phyloP scores from a whole-genome alignment of 2,113 vertebrate genomes.

The Forbesichthys papilliferus region DNA sequence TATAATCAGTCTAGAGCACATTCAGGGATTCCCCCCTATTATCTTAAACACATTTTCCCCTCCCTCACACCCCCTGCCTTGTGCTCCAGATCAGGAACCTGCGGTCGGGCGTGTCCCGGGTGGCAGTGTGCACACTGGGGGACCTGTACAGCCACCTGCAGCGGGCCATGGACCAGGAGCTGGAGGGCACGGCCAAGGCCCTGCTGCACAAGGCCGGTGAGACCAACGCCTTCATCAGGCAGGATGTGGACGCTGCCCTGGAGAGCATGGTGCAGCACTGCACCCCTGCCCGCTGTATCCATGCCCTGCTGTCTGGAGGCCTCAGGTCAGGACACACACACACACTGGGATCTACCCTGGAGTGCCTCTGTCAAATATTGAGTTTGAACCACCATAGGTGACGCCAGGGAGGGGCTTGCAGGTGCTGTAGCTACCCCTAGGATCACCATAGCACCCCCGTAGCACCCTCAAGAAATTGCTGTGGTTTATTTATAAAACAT shows the following conservation, averaged over 20 bases:
- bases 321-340: constrained; percentile 77
- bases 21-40: background rate
- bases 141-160: constrained; percentile 88
- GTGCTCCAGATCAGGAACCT: constrained; percentile 91
- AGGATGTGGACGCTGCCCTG: constrained; percentile 89
- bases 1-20: no score
- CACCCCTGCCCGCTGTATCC: constrained; percentile 84
- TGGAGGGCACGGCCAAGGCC: constrained; percentile 86
- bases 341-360: background rate
- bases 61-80: background rate
- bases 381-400: no score
- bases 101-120: constrained; percentile 91
- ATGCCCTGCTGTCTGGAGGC: constrained; percentile 87
- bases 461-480: no score
- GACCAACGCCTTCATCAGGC: constrained; percentile 90
- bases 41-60: background rate
- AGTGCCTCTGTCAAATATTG: no score
- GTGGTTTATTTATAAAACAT: no score
- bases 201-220: constrained; percentile 92
- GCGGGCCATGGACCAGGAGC: constrained; percentile 93
- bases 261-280: constrained; percentile 90
- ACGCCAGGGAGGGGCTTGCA: no score
- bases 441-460: no score
- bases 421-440: no score
- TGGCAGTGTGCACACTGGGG: constrained; percentile 87